phyloP scores from a whole-genome alignment of 2,888 invertebrate species.

The Caenorhabditis uteleia region DNA sequence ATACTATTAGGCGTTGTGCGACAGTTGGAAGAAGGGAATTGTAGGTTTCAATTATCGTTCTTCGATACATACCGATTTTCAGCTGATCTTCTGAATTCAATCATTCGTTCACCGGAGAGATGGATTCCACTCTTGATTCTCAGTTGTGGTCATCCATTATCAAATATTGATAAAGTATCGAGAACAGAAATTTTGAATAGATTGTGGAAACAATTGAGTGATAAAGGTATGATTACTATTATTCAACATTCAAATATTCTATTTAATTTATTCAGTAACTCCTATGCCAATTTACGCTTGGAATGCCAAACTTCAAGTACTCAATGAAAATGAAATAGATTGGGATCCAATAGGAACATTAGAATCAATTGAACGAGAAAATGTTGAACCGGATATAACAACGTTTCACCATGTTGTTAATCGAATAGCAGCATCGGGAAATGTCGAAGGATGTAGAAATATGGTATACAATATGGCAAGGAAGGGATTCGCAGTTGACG shows the following conservation, averaged over 20 bases:
- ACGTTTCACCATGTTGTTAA: slow-evolving; percentile 39
- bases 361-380: slow-evolving; percentile 18
- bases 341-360: slow-evolving; percentile 41
- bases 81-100: slow-evolving; percentile 2
- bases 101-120: slow-evolving; percentile 20
- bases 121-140: slow-evolving; percentile 49
- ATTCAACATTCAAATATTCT: not conserved
- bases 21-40: slow-evolving; percentile 38
- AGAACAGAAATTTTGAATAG: slow-evolving; percentile 40
- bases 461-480: slow-evolving; percentile 50
- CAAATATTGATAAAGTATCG: slow-evolving; percentile 36
- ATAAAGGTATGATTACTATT: slow-evolving; percentile 25
- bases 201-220: slow-evolving; percentile 35
- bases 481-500: slow-evolving; percentile 44
- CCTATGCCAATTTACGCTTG: slow-evolving; percentile 29
- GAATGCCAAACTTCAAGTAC: slow-evolving; percentile 39
- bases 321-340: slow-evolving; percentile 45
- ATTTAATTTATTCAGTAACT: slow-evolving; percentile 22
- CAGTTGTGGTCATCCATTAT: slow-evolving; percentile 48
- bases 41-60: too few relatives aligned
- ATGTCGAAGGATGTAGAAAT: slow-evolving; percentile 38
- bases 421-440: slow-evolving; percentile 21
- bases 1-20: slow-evolving; percentile 40
- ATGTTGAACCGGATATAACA: slow-evolving; percentile 30
- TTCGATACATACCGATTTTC: slow-evolving; percentile 5